Conservation (phyloP, 2,888 invertebrate genomes). For the Oscheius sp. region DNA sequence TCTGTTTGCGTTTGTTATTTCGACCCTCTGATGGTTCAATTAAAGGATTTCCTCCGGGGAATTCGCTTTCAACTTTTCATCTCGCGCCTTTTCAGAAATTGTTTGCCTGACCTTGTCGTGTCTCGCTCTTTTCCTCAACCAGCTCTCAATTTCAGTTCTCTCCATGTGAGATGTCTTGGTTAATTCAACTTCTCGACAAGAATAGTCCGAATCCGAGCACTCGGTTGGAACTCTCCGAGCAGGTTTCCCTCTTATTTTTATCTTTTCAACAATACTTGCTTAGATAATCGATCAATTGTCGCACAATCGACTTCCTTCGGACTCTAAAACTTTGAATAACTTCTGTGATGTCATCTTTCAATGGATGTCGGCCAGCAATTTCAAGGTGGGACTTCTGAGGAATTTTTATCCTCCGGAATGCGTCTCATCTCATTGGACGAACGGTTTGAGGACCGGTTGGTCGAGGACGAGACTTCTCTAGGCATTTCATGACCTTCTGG, state of each 20-base stretch:
- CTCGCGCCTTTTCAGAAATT: no score
- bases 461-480: no score
- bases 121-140: background rate
- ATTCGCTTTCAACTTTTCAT: background rate
- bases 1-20: background rate
- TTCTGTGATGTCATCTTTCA: constrained; percentile 29
- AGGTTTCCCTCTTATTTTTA: background rate
- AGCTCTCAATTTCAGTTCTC: background rate
- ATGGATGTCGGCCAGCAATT: constrained; percentile 31
- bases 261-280: no score
- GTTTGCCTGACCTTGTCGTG: no score
- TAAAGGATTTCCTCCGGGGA: background rate
- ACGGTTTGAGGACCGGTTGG: background rate
- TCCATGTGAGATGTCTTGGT: constrained; percentile 20
- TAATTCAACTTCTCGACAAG: constrained; percentile 24
- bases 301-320: constrained; percentile 25
- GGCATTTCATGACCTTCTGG: no score
- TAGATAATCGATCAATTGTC: constrained; percentile 12
- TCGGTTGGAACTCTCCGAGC: constrained; percentile 24
- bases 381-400: constrained; percentile 32
- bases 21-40: background rate
- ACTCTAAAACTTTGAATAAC: constrained; percentile 17
- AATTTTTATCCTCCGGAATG: no score
- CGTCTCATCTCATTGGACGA: background rate
- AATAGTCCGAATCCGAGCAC: constrained; percentile 25